A percentile compares a stretch with the other conserved stretches of the same genome.
Evolutionary conservation across 2,797 vertebrate genomes (phyloP).

Genomic region (Malacoctenus gilli): DNA sequence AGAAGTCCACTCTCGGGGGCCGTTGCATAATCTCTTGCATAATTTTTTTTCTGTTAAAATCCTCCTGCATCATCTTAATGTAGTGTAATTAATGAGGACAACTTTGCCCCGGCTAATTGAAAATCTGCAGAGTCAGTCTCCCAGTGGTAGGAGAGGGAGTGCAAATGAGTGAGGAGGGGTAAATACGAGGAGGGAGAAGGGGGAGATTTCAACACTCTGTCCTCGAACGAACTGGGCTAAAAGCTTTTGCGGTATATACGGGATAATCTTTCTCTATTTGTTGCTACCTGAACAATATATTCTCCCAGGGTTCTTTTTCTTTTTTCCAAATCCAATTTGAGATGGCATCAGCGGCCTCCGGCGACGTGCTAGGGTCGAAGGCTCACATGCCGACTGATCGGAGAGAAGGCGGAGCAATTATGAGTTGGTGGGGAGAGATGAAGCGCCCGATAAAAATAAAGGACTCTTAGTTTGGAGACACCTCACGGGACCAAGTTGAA

Average conservation of each 20-base stretch:
- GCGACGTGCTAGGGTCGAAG: constrained; percentile 27
- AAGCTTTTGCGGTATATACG: constrained; percentile 33
- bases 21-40: constrained; percentile 52
- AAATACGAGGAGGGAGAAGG: background rate
- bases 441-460: constrained; percentile 50
- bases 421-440: constrained; percentile 49
- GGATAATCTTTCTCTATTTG: constrained; percentile 38
- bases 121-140: constrained; percentile 66
- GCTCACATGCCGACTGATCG: constrained; percentile 24
- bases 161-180: background rate
- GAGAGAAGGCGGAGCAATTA: constrained; percentile 43
- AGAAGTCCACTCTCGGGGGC: constrained; percentile 31
- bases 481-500: constrained; percentile 42
- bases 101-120: constrained; percentile 62
- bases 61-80: constrained; percentile 57
- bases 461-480: constrained; percentile 34
- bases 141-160: constrained; percentile 21
- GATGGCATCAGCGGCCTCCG: constrained; percentile 31
- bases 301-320: constrained; percentile 29
- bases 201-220: constrained; percentile 35
- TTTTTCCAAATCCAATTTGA: constrained; percentile 48
- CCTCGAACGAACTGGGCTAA: constrained; percentile 37
- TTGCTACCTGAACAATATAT: constrained; percentile 46
- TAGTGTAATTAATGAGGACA: constrained; percentile 64
- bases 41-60: constrained; percentile 48